These are phyloP conservation scores for Ophion costatus DNA, from an alignment of 2,888 invertebrate species.

Conservation along the genomic window DNA sequence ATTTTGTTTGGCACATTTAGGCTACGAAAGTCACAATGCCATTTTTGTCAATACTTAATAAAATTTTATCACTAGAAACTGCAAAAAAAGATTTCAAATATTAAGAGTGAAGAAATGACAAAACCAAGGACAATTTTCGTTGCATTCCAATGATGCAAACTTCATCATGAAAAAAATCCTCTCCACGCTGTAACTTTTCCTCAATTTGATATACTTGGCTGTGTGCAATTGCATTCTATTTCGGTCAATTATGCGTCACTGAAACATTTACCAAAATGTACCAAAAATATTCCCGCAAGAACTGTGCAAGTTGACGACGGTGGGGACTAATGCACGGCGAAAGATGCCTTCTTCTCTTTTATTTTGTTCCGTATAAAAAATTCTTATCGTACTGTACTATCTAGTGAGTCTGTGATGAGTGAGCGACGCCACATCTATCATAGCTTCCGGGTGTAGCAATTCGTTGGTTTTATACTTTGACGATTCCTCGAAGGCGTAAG, in stretches of 20 bases:
- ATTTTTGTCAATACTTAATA: too few species aligned
- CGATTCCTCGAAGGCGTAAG: slow-evolving; percentile 96
- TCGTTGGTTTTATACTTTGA: slow-evolving; percentile 91
- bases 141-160: too few species aligned
- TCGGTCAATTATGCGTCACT: not conserved
- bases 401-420: slow-evolving; percentile 89
- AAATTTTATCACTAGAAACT: too few species aligned
- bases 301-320: not conserved
- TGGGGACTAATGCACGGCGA: not conserved
- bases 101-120: too few species aligned
- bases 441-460: slow-evolving; percentile 92
- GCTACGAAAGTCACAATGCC: too few species aligned
- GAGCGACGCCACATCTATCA: slow-evolving; percentile 92
- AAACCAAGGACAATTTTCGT: too few species aligned
- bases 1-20: too few species aligned
- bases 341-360: not conserved
- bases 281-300: not conserved
- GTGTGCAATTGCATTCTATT: not conserved
- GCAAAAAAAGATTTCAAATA: too few species aligned
- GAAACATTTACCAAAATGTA: not conserved
- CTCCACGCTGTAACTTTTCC: not conserved
- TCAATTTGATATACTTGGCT: not conserved
- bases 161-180: not conserved
- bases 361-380: not conserved
- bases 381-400: slow-evolving; percentile 18